Evolutionary conservation across 1,140 invertebrate genomes (phyloP).

Genomic region (Monomorium pharaonis): DNA sequence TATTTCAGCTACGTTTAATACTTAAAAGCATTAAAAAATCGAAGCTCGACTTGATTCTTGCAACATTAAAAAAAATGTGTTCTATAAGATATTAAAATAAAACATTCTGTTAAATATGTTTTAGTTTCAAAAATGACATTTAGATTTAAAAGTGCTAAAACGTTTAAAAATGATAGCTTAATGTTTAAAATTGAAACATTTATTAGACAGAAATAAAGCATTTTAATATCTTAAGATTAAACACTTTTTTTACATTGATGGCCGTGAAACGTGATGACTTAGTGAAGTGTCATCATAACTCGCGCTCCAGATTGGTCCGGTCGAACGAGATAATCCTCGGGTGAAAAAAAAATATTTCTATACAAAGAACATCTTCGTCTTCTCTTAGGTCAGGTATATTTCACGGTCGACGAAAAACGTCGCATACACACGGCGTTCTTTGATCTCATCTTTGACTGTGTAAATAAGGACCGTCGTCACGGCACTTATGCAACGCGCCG

Average conservation of each 20-base stretch:
- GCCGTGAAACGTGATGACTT: no score
- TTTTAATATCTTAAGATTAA: no score
- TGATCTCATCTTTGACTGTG: slow-evolving; percentile 24
- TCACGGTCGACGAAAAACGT: background rate
- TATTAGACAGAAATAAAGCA: no score
- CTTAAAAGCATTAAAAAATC: background rate
- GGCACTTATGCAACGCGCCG: background rate
- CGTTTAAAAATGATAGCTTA: no score
- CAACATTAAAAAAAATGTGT: no score
- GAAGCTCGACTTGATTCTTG: background rate
- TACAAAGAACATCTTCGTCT: background rate
- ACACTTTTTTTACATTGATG: no score
- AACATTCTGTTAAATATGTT: no score
- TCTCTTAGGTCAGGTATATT: slow-evolving; percentile 1
- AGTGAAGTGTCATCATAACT: background rate
- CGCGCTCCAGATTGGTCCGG: background rate
- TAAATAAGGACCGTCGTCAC: background rate
- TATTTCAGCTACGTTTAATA: background rate
- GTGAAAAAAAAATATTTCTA: background rate
- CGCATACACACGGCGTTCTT: no score
- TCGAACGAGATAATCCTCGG: background rate
- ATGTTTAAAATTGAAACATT: no score
- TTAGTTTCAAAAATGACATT: no score
- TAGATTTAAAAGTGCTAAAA: no score
- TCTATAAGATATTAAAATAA: no score